Conservation (phyloP, 2,113 vertebrate species). For the Turnix velox region DNA sequence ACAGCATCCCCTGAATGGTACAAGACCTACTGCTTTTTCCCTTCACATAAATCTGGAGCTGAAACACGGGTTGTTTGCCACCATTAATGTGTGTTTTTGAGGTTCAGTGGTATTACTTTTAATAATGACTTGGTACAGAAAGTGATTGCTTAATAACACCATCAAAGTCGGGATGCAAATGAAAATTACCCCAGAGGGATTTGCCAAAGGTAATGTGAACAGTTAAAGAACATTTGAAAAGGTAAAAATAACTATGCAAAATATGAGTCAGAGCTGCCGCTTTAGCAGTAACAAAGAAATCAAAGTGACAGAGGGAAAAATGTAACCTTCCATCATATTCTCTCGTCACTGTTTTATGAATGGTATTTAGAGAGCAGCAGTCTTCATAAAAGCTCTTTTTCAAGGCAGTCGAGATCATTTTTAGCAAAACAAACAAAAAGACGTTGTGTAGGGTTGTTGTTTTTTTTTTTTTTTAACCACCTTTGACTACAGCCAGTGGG, state of each 20-base stretch:
- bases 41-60: conserved; percentile 2
- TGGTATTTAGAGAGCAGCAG: conserved; percentile 44
- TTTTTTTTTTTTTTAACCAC: neutral
- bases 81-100: conserved; percentile 51
- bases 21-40: conserved; percentile 31
- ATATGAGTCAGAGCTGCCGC: conserved; percentile 62
- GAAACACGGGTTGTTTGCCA: conserved; percentile 35
- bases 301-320: conserved; percentile 66
- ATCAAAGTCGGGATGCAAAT: conserved; percentile 64
- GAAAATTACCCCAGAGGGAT: conserved; percentile 50
- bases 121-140: conserved; percentile 54
- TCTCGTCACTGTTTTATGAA: conserved; percentile 38
- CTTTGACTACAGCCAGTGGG: conserved; percentile 11
- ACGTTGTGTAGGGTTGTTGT: neutral
- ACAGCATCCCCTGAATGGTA: neutral
- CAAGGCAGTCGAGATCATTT: conserved; percentile 1
- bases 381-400: conserved; percentile 27
- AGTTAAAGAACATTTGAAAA: conserved; percentile 57
- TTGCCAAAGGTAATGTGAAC: conserved; percentile 49
- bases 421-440: conserved; percentile 55
- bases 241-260: conserved; percentile 67
- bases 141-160: conserved; percentile 66
- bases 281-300: conserved; percentile 60
- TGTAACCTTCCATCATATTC: conserved; percentile 51
- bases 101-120: conserved; percentile 52